Evolutionary conservation across 2,888 invertebrate genomes (phyloP).

Genomic region (Stomorhina lunata): DNA sequence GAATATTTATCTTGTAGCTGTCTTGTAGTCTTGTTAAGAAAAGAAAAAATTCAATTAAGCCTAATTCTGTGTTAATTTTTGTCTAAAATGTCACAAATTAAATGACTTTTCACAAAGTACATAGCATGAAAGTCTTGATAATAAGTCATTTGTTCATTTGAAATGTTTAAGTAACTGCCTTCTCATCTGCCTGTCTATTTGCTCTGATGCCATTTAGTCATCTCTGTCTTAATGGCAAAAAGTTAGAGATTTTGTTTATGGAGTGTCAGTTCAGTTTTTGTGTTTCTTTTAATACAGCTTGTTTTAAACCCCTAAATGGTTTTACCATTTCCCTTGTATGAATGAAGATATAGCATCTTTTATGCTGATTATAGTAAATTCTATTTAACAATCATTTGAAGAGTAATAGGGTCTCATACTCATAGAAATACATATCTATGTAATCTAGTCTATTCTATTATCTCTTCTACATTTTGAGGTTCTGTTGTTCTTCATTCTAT

Average conservation of each 20-base stretch:
- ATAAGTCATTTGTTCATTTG: neutral
- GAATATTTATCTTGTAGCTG: neutral
- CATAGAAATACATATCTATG: neutral
- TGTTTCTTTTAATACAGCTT: constrained; percentile 19
- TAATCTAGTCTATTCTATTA: too few species aligned
- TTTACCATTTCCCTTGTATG: neutral
- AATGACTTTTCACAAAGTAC: constrained; percentile 2
- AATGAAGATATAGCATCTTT: neutral
- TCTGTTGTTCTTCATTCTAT: neutral
- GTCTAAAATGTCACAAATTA: neutral
- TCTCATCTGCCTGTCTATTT: neutral
- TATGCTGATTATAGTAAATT: constrained; percentile 61
- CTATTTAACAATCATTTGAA: constrained; percentile 23
- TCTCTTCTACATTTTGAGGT: neutral
- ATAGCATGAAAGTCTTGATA: too few species aligned
- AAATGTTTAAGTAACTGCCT: neutral
- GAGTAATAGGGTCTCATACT: neutral
- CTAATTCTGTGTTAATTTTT: constrained; percentile 17
- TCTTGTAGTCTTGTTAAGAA: neutral
- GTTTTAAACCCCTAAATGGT: neutral
- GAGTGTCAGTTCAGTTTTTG: neutral
- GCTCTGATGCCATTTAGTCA: neutral
- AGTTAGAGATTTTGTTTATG: neutral
- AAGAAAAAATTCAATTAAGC: neutral
- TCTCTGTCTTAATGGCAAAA: neutral